Base-by-base conservation (phyloP, 2,113 vertebrate species). In the Microtus montanus region DNA sequence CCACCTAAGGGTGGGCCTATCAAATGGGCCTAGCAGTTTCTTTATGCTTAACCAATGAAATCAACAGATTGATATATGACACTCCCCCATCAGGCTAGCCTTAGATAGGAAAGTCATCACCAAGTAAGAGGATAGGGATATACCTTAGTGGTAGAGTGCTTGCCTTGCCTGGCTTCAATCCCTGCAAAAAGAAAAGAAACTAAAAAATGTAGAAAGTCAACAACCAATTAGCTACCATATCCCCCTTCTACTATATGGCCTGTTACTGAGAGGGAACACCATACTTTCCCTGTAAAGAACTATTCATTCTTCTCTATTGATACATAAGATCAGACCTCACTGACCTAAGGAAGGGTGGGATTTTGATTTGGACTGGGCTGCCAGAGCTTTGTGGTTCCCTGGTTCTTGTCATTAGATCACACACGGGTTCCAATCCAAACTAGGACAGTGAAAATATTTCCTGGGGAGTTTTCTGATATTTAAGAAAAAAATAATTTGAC, bases 391-490 rank as follows among this genome's bases (percentile, higher is more conserved):
- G 30, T 2, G 63, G 66, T 68, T 5, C 35, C 6, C 13, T 83
- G 17, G 13, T 1, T 22, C 91, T 90, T 89, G 58, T 3, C 78
- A 2, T 77, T 66, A 26, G 33, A 75, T 93, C 49, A 35, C 49
- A 15, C 24, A 73, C 35, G 20, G 38, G 64, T 38, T 90, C 44
- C 78, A 73, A 71, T 68, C 30, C 38, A 91, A 73, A 73, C 0
- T 33, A 82, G 33, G 26, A 8, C 91, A 90, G 17, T 54, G 20
- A 41, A 91, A 78, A 79, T 71, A 6, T 52, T 89, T 68, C 49
- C 44, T 68, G 63, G n/a, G 19, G 54, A 91, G 63, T 91, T 73
- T 92, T 85, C 24, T 91, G 86, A 87, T 87, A 91, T 88, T 20
- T 52, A 54, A 38, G 89, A 58, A 58, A 58, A 41, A 92, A 38